phyloP scores from a whole-genome alignment of 2,797 vertebrate genomes.

The Poecilia velifera region DNA sequence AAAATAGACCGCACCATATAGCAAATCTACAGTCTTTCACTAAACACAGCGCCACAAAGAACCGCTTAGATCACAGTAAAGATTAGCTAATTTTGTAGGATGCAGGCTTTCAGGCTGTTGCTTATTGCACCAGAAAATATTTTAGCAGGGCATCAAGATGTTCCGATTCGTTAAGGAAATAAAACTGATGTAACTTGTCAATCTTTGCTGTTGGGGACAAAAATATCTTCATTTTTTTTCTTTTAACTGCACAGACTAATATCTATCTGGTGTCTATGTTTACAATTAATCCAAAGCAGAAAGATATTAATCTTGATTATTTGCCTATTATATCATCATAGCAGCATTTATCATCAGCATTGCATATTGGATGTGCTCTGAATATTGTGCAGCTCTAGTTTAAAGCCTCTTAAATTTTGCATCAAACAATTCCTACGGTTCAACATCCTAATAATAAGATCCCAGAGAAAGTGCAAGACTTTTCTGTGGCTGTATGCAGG shows the following conservation, averaged over 20 bases:
- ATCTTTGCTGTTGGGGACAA: no score
- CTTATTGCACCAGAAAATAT: neutral
- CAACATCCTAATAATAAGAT: neutral
- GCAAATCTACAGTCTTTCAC: neutral
- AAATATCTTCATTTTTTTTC: neutral
- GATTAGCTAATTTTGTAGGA: neutral
- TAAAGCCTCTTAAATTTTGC: neutral
- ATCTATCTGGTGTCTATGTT: neutral
- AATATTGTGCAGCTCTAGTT: neutral
- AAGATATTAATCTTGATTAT: neutral
- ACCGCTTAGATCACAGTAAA: neutral
- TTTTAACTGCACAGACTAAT: neutral
- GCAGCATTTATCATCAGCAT: neutral
- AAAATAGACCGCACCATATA: no score
- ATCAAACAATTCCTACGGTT: neutral
- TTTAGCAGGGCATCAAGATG: no score
- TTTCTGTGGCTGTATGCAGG: neutral
- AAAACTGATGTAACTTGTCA: neutral
- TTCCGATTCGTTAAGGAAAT: neutral
- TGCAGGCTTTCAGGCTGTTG: neutral
- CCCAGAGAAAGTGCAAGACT: neutral
- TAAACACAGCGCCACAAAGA: no score
- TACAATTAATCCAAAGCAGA: neutral
- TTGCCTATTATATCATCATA: neutral
- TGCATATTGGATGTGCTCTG: neutral